These are phyloP conservation scores for Platycnemis pennipes DNA, from an alignment of 2,888 invertebrate species.

Conservation along the genomic window DNA sequence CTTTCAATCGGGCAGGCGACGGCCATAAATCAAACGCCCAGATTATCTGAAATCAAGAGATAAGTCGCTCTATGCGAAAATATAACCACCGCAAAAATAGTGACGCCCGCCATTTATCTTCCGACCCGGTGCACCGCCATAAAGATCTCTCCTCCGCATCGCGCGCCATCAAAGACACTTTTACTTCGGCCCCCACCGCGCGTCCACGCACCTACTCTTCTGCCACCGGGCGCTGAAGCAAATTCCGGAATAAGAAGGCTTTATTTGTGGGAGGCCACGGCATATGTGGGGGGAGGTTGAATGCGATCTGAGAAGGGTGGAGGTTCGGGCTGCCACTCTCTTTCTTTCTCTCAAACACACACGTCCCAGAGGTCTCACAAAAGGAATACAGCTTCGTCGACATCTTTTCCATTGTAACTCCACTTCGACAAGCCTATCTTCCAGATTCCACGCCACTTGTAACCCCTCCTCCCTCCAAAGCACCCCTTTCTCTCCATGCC, in stretches of 20 bases:
- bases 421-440: background rate
- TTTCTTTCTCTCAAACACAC: no score
- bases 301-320: background rate
- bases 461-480: background rate
- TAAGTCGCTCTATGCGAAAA: background rate
- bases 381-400: background rate
- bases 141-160: background rate
- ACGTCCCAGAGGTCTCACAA: background rate
- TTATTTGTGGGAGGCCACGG: background rate
- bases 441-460: background rate
- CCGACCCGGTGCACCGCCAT: background rate
- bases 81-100: background rate
- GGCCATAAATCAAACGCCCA: background rate
- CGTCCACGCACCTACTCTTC: background rate
- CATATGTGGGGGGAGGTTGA: background rate
- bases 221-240: background rate
- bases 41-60: background rate
- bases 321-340: background rate
- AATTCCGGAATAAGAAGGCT: slow-evolving; percentile 2
- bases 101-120: background rate
- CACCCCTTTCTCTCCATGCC: background rate
- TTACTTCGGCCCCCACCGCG: background rate
- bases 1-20: background rate
- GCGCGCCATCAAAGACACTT: background rate
- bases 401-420: slow-evolving; percentile 3